These are phyloP conservation scores for Tychaedon coryphoeus DNA, from an alignment of 2,113 vertebrate genomes.

Conservation along the genomic window DNA sequence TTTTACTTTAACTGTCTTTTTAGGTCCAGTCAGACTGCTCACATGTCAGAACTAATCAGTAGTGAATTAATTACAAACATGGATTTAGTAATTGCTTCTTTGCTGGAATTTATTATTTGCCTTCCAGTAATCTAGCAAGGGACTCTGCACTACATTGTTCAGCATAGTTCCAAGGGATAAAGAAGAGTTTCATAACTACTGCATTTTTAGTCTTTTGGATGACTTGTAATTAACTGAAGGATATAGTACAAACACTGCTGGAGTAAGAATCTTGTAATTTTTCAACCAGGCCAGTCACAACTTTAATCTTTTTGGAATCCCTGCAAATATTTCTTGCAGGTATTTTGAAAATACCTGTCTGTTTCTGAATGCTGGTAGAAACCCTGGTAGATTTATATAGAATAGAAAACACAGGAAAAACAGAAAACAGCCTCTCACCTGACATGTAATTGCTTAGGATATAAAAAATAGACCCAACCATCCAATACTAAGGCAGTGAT, in stretches of 20 bases:
- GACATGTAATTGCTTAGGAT: neutral
- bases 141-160: neutral
- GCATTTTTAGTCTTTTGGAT: neutral
- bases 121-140: neutral
- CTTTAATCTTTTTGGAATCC: neutral
- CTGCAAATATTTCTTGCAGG: neutral
- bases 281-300: neutral
- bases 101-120: conserved; percentile 42
- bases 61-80: conserved; percentile 38
- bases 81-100: conserved; percentile 28
- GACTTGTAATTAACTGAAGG: neutral
- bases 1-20: neutral
- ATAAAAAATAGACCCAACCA: neutral
- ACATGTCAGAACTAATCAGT: neutral
- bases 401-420: neutral
- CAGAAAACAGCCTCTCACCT: neutral
- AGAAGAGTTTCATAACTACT: neutral
- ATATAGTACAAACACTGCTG: neutral
- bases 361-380: neutral
- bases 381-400: neutral
- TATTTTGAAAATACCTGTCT: neutral
- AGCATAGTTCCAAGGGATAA: neutral
- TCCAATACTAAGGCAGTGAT: neutral
- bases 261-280: neutral
- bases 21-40: fast-evolving